Base-by-base conservation (phyloP, 2,113 vertebrate genomes). In the Gambusia affinis region DNA sequence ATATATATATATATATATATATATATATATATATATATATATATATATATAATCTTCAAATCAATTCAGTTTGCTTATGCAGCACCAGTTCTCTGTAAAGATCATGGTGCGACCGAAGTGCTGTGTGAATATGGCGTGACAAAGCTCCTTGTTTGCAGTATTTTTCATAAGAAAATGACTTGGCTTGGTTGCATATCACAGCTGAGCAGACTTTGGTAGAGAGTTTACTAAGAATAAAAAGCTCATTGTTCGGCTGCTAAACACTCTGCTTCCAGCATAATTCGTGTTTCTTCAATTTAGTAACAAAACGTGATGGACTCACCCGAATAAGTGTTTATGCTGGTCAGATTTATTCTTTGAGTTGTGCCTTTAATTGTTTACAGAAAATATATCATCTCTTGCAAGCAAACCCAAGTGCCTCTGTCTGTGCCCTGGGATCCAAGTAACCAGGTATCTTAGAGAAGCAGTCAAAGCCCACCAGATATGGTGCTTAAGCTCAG, bases 371-470 rank as follows among this genome's bases (percentile, higher is more conserved):
- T 0, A 29, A 27, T 27, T 88, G 72, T 79, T 86, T 79, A 73
- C 86, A 99, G 97, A 89, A 99, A 97, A 90, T 99, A 99, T 4
- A 96, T 99, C 0, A 94, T 96, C 78, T 97, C 96, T 82, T 96
- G 95, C 88, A 97, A 97, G 80, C 96, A 97, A 87, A 93, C 93
- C 0, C 96, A 97, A 87, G 95, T 97, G 74, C 96, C 97, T 0
- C 89, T 98, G 39, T 98, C 97, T 0, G 97, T 98, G 6, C 97
- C 98, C 60, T 99, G 97, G 97, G 97, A 98, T 86, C 95, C 94
- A 76, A 97, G 96, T 92, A 99, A 99, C 89, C 97, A 99, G 97
- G 97, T 99, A 95, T 51, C 78, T 22, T 11, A 51, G 19, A 8
- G 15, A 54, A 5, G 29, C 12, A 11, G 8, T 65, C 37, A 37